Percentiles rank a stretch among this genome's conserved stretches.
These are phyloP conservation scores for Thecophora atra DNA, from an alignment of 2,888 invertebrate genomes.

Conservation along the genomic window DNA sequence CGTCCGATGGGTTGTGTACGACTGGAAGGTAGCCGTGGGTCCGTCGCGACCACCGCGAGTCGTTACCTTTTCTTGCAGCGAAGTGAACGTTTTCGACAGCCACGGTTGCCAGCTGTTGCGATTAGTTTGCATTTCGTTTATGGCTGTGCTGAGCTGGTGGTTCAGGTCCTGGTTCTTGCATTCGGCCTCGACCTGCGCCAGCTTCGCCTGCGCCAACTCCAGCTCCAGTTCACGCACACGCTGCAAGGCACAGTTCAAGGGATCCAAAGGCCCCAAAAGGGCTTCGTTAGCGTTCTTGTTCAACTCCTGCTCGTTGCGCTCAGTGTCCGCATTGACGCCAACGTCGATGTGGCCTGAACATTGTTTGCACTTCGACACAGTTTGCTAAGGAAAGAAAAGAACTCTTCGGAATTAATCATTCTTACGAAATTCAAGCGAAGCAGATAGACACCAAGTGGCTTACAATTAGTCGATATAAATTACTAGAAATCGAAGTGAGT, in stretches of 20 bases:
- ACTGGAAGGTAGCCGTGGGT: slow-evolving; percentile 63
- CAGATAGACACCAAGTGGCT: too few relatives aligned
- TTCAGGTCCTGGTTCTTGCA: slow-evolving; percentile 95
- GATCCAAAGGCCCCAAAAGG: slow-evolving; percentile 63
- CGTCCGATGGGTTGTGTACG: slow-evolving; percentile 56
- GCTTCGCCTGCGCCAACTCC: slow-evolving; percentile 95
- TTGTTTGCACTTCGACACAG: slow-evolving; percentile 69
- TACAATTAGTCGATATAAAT: too few relatives aligned
- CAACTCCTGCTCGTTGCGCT: slow-evolving; percentile 33
- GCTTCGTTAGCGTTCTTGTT: slow-evolving; percentile 54
- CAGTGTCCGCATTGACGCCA: slow-evolving; percentile 15
- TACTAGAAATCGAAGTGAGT: too few relatives aligned
- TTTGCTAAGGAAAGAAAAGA: slow-evolving; percentile 64
- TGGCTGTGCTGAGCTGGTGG: slow-evolving; percentile 86
- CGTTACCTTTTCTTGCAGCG: slow-evolving; percentile 65
- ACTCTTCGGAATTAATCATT: not conserved
- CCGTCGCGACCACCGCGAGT: slow-evolving; percentile 53
- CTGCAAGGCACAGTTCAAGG: slow-evolving; percentile 60
- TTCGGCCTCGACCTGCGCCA: slow-evolving; percentile 96
- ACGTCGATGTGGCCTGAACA: slow-evolving; percentile 53
- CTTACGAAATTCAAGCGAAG: not conserved
- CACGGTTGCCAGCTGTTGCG: slow-evolving; percentile 82
- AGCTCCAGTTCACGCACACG: slow-evolving; percentile 90
- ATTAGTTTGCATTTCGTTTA: slow-evolving; percentile 75
- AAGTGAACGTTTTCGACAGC: slow-evolving; percentile 87